These are phyloP conservation scores for Gymnodraco acuticeps DNA, from an alignment of 2,797 vertebrate genomes.

Conservation along the genomic window DNA sequence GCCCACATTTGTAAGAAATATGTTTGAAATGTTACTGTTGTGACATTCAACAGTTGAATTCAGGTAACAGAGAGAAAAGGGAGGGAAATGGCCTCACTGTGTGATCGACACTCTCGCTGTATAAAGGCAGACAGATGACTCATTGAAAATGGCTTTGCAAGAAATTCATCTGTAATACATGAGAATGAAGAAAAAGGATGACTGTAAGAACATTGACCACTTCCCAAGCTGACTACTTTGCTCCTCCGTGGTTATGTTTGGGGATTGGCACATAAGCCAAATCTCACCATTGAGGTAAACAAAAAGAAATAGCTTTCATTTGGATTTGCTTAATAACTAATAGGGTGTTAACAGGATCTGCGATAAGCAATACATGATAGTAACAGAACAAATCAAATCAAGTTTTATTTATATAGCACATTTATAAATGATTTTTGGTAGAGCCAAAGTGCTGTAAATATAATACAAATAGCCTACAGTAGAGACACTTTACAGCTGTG, in stretches of 20 bases:
- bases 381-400: background rate
- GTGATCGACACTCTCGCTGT: background rate
- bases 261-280: background rate
- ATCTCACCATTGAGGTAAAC: background rate
- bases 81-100: background rate
- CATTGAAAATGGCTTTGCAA: slow-evolving; percentile 44
- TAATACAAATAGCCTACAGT: too few species aligned
- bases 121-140: slow-evolving; percentile 29
- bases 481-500: too few species aligned
- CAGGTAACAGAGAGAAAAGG: background rate
- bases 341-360: background rate
- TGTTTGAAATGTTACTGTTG: background rate
- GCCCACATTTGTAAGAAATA: background rate
- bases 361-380: background rate
- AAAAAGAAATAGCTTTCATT: background rate
- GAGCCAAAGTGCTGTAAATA: too few species aligned
- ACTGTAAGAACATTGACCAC: background rate
- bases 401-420: too few species aligned
- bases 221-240: background rate
- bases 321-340: background rate
- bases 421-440: too few species aligned
- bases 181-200: slow-evolving; percentile 3
- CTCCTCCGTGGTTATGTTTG: background rate
- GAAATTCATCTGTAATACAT: slow-evolving; percentile 43
- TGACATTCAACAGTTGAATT: background rate